Evolutionary conservation across 2,797 vertebrate species (phyloP), one percentile per base, ranked within the genome.

Genomic region (Hapalemur alaotrensis): DNA sequence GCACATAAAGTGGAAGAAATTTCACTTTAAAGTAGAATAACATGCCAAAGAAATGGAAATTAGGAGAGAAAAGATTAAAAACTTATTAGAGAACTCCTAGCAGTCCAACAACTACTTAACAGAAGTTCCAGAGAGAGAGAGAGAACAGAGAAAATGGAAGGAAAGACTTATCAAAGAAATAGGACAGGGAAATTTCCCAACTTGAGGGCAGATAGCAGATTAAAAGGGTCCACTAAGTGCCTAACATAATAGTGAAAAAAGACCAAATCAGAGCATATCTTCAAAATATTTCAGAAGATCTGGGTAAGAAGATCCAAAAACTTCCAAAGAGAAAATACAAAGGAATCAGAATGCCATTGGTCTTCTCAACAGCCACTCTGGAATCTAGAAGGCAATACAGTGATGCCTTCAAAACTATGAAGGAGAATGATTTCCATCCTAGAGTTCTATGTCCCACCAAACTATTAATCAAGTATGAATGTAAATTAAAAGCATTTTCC

Each of bases 351-450:
- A 79, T 30, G 48, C 6, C 32, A 67, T 4, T 43, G 65, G 11
- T 67, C 38, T 92, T 79, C 32, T 52, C 32, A 90, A 50, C n/a
- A 90, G 20, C 17, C 86, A 11, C 69, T 87, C 13, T 83, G 54
- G 35, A 90, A 93, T 87, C 28, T 46, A 41, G 38, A 81, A 90
- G 43, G 79, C 5, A 70, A 20, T 52, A 78, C 2, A 76, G 30
- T 23, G 14, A 48, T 72, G 61, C 7, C 35, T 92, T 92, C 46
- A 50, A 88, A 79, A 83, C 88, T 93, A 88, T 75, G 52, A 91
- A 93, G 70, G 76, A 69, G 93, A 92, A 75, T 75, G 3, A 75
- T 65, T 91, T 92, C 67, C 30, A 91, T 88, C 11, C 32, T 91
- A 84, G 76, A 93, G 38, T 63, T n/a, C 76, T 87, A 46, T 28